phyloP scores from a whole-genome alignment of 1,140 invertebrate genomes.

The Drosophila bipectinata region DNA sequence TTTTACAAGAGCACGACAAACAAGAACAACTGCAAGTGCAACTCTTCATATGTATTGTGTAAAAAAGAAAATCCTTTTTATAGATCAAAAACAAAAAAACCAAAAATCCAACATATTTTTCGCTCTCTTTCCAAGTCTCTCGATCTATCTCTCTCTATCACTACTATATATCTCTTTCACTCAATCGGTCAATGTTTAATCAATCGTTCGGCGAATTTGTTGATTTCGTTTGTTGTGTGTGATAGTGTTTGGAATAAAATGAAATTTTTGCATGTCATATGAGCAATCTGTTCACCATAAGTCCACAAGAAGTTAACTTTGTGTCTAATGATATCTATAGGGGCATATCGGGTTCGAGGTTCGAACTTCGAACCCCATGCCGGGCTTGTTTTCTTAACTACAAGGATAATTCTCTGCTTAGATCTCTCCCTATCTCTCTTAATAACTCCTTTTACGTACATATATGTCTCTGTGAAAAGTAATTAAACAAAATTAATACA shows the following conservation, averaged over 20 bases:
- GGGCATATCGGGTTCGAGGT: not conserved
- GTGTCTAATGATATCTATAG: slow-evolving; percentile 55
- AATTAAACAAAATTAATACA: slow-evolving; percentile 48
- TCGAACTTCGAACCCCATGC: slow-evolving; percentile 19
- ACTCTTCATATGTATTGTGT: slow-evolving; percentile 70
- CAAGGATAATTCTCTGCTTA: slow-evolving; percentile 52
- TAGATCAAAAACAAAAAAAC: slow-evolving; percentile 37
- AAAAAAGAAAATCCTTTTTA: slow-evolving; percentile 64
- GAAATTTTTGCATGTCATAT: slow-evolving; percentile 52
- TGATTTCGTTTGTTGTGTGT: slow-evolving; percentile 78
- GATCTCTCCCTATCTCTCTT: slow-evolving; percentile 29
- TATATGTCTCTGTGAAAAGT: slow-evolving; percentile 54
- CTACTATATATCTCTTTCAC: slow-evolving; percentile 40
- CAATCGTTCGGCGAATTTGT: slow-evolving; percentile 64
- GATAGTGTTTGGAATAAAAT: slow-evolving; percentile 55
- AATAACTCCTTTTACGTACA: slow-evolving; percentile 48
- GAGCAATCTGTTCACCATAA: slow-evolving; percentile 56
- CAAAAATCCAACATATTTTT: slow-evolving; percentile 51
- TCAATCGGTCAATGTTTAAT: slow-evolving; percentile 51
- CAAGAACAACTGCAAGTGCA: slow-evolving; percentile 49
- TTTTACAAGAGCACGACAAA: slow-evolving; percentile 49
- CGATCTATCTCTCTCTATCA: slow-evolving; percentile 23
- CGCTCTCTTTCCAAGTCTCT: slow-evolving; percentile 32
- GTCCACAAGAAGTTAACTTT: slow-evolving; percentile 47
- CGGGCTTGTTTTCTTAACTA: slow-evolving; percentile 38